Evolutionary conservation across 2,888 invertebrate genomes (phyloP), one percentile per base, ranked within the genome.

Genomic region (Bibio marci): DNA sequence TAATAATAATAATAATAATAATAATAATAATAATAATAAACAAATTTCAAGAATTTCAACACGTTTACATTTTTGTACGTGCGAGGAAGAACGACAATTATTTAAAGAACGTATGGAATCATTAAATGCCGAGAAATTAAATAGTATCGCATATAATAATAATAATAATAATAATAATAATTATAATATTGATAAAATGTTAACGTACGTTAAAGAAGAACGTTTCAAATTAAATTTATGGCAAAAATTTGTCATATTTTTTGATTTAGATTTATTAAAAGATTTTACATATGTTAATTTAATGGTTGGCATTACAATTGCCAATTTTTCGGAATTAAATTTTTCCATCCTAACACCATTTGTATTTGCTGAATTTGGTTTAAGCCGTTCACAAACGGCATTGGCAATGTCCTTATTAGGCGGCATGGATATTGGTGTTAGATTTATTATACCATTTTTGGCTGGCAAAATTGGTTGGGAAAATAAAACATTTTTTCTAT

Each of bases 311-410:
- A 64, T 80, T 35, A 79, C 76, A 1, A 59, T 79, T 30, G 78
- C 78, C 1, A 74, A 73, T 51, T 79, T 79, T 48, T 73, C 71
- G 4, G 80, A 80, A 54, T 49, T 79, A 7, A 80, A 80, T 53
- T 80, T 80, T 52, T 76, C 79, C 2, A 68, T 80, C 35, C 51
- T 80, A 35, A 79, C 78, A 1, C 79, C 80, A 2, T 78, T 80
- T 45, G 76, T 80, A 46, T 59, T 80, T 13, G 67, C 66, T 15
- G 80, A 79, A 48, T 76, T 73, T 49, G 70, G 74, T 1, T 70
- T 76, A 48, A 58, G 10, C 3, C 57, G 52, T 1, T 33, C 52
- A 3, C 54, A 79, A 57, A 73, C 74, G 1, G 79, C 80, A 1
- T 57, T 71, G 12, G 73, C 73, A 38, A 77, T 80, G 75, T 79